These are phyloP conservation scores for Chironomus tentans DNA, from an alignment of 2,888 invertebrate genomes.

Conservation along the genomic window DNA sequence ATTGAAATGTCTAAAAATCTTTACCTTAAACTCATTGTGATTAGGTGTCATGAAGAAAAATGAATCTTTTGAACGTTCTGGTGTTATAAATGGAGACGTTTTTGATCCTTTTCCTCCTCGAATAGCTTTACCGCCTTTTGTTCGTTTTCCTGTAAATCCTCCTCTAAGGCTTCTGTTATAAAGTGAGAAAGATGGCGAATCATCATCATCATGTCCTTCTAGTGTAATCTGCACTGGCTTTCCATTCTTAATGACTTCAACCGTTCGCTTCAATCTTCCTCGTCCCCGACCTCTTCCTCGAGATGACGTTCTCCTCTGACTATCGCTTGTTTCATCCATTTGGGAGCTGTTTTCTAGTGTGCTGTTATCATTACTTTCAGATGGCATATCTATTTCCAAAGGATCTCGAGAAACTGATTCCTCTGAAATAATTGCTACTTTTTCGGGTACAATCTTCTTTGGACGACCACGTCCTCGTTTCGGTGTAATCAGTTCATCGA, in stretches of 20 bases:
- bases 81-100: conserved; percentile 15
- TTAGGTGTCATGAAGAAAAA: conserved; percentile 7
- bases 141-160: conserved; percentile 34
- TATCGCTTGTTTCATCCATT: conserved; percentile 32
- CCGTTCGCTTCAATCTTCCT: conserved; percentile 39
- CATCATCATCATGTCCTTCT: conserved; percentile 23
- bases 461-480: conserved; percentile 46
- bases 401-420: conserved; percentile 31
- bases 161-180: conserved; percentile 30
- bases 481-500: conserved; percentile 31
- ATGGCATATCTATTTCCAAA: background rate
- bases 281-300: conserved; percentile 44
- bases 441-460: conserved; percentile 36
- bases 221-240: conserved; percentile 23
- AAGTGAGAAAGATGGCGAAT: conserved; percentile 22
- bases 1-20: background rate
- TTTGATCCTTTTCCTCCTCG: conserved; percentile 33
- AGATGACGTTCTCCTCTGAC: conserved; percentile 33
- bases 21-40: background rate
- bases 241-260: conserved; percentile 36
- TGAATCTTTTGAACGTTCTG: conserved; percentile 15
- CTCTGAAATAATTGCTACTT: conserved; percentile 40
- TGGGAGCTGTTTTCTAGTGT: conserved; percentile 32
- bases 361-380: background rate
- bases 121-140: conserved; percentile 32